Percentiles rank a stretch among this genome's conserved stretches.
phyloP scores from a whole-genome alignment of 2,888 invertebrate genomes.

The Eremobia ochroleuca region DNA sequence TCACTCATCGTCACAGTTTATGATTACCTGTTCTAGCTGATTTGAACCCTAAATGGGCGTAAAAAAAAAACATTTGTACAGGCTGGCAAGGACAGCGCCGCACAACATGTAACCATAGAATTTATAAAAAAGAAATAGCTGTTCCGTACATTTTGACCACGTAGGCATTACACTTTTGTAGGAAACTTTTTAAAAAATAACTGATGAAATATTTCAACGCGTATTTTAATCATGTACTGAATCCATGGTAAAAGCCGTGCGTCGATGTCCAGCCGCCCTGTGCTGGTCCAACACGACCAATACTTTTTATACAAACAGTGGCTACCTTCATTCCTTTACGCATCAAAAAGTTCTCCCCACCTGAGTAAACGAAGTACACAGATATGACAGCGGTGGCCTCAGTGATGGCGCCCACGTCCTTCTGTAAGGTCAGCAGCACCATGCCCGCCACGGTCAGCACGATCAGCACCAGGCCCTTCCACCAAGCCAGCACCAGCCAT shows the following conservation, averaged over 20 bases:
- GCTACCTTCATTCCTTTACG: not conserved
- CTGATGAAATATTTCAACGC: not conserved
- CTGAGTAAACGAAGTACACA: slow-evolving; percentile 78
- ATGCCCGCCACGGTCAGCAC: slow-evolving; percentile 75
- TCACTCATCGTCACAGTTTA: not conserved
- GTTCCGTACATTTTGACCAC: not conserved
- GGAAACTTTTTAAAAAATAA: not conserved
- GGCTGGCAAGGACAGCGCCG: no score
- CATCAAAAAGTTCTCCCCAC: slow-evolving; percentile 61
- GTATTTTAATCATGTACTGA: not conserved
- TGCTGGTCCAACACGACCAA: not conserved
- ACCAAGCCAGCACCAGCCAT: slow-evolving; percentile 80
- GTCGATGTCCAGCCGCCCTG: not conserved
- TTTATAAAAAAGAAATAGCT: not conserved
- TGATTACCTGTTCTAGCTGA: not conserved
- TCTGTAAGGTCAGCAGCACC: slow-evolving; percentile 72
- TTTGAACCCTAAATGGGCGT: no score
- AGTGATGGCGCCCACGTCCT: slow-evolving; percentile 64
- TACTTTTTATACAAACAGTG: not conserved
- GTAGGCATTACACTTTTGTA: not conserved
- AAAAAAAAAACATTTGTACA: not conserved
- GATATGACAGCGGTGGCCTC: slow-evolving; percentile 80
- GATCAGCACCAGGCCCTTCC: slow-evolving; percentile 72
- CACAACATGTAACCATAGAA: not conserved
- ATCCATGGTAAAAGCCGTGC: not conserved